These are phyloP conservation scores for Crenichthys baileyi DNA, from an alignment of 2,797 vertebrate genomes.

Conservation along the genomic window DNA sequence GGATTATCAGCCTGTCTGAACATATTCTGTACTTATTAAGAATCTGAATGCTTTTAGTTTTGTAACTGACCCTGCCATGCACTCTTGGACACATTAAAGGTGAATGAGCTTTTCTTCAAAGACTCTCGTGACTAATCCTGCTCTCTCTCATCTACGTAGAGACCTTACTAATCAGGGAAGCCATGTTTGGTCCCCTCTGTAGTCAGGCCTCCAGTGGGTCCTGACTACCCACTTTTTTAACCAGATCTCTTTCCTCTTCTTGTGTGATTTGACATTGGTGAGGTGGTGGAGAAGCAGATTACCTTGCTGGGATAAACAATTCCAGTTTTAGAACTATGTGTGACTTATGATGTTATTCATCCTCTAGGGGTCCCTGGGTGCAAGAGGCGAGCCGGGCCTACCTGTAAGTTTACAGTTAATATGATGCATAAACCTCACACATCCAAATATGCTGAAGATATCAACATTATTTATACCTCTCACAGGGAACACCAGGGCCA, in stretches of 20 bases:
- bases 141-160: slow-evolving; percentile 45
- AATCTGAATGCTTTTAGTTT: slow-evolving; percentile 58
- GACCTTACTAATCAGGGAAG: slow-evolving; percentile 63
- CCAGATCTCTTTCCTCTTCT: slow-evolving; percentile 56
- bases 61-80: slow-evolving; percentile 56
- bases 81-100: slow-evolving; percentile 65
- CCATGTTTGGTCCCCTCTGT: slow-evolving; percentile 56
- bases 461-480: slow-evolving; percentile 18
- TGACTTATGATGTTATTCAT: slow-evolving; percentile 47
- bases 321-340: slow-evolving; percentile 8
- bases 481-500: slow-evolving; percentile 84
- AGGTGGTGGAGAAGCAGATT: slow-evolving; percentile 57
- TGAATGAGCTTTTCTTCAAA: slow-evolving; percentile 70
- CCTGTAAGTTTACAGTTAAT: slow-evolving; percentile 82
- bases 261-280: slow-evolving; percentile 54
- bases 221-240: slow-evolving; percentile 69
- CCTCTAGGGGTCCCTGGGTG: slow-evolving; percentile 83
- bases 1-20: slow-evolving; percentile 45
- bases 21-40: slow-evolving; percentile 48
- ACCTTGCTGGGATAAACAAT: slow-evolving; percentile 29
- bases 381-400: slow-evolving; percentile 78
- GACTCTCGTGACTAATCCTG: slow-evolving; percentile 68
- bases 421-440: slow-evolving; percentile 5
- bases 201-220: slow-evolving; percentile 47
- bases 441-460: slow-evolving; percentile 4